Conservation (phyloP, 2,888 invertebrate species). For the Polietes domitor region DNA sequence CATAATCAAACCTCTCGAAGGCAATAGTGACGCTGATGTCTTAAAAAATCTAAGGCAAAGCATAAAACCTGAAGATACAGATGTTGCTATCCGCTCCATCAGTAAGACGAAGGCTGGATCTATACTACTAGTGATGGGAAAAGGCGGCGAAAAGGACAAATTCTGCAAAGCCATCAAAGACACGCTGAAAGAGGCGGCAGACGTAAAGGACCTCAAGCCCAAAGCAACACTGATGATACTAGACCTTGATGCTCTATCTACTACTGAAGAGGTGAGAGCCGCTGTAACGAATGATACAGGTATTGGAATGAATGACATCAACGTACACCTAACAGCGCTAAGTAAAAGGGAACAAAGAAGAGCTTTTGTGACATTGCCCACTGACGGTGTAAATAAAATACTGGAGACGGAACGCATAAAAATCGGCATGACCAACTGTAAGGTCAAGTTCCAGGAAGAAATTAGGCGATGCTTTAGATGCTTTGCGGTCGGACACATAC, state of each 20-base stretch:
- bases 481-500: conserved; percentile 2
- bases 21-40: no score
- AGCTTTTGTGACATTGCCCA: not conserved
- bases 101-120: not conserved
- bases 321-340: not conserved
- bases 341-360: not conserved
- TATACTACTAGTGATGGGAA: not conserved
- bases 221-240: not conserved
- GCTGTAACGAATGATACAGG: not conserved
- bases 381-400: not conserved
- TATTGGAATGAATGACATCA: not conserved
- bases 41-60: no score
- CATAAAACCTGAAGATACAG: not conserved
- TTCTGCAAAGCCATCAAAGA: not conserved
- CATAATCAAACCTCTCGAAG: no score
- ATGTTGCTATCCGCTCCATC: not conserved
- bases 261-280: not conserved
- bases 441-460: no score
- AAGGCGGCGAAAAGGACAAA: not conserved
- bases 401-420: not conserved
- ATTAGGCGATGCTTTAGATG: not conserved
- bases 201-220: not conserved
- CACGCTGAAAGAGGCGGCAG: not conserved
- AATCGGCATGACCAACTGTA: not conserved
- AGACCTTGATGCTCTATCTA: not conserved